Base-by-base conservation (phyloP, 92 coral and sea anemone genomes). In the Montipora capitata region DNA sequence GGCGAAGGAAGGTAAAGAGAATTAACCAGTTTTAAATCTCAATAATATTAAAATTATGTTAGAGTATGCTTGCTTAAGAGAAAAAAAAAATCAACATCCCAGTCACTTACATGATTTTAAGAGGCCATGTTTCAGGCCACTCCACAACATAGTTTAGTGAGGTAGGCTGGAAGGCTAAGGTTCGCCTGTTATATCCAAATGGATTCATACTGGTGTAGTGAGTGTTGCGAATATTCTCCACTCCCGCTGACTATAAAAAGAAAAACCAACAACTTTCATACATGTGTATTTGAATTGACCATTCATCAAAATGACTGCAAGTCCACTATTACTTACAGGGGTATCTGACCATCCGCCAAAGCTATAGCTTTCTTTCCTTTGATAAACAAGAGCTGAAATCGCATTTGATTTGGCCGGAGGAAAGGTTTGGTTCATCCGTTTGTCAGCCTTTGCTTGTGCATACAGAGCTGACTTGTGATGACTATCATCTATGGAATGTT, bases 51-150 rank as follows among this genome's bases (percentile, higher is more conserved):
- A 27, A 27, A 27, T 27, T 27, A 45, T 45, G 51, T 45, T 45
- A 45, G 59, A 10, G 12, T 54, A 12, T 54, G 14, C 10, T 54
- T 54, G 7, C 12, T 54, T 54, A 49, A 14, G 35, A 27, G 35
- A 27, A 27, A 43, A 9, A 35, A 41, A 14, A 13, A 35, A 35
- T 1, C 16, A 3, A 41, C 70, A 4, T 1, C 16, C 41, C 10
- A 9, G 43, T 48, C 5, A 90, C 98, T 74, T 73, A 95, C 98
- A 87, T 91, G 72, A 95, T 95, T 68, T 95, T 95, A 66, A 95
- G 80, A 14, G 98, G 98, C 98, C 98, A 95, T 0, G 98, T 95
- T 76, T 93, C 96, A 17, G 98, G 98, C 98, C 98, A 95, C 58
- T 95, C 98, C 75, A 95, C 98, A 0, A 95, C 96, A 74, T 95